A percentile compares a stretch with the other conserved stretches of the same genome.
phyloP scores from a whole-genome alignment of 1,140 invertebrate species.

The Aphaenogaster floridana region DNA sequence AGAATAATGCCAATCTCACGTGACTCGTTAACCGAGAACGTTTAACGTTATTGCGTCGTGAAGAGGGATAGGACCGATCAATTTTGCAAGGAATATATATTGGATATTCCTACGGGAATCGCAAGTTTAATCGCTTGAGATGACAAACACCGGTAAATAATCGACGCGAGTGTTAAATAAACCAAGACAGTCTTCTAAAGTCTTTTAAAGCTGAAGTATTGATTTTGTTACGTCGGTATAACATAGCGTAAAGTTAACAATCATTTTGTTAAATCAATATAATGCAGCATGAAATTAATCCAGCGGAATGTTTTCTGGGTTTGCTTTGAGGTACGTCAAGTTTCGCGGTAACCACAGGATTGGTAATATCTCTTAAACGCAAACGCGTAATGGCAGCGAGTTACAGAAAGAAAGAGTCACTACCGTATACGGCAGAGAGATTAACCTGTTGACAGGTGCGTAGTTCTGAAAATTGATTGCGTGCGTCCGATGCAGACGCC shows the following conservation, averaged over 20 bases:
- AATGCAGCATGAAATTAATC: not conserved
- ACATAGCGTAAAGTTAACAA: not conserved
- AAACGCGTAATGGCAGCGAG: not conserved
- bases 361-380: not conserved
- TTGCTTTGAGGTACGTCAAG: not conserved
- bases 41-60: constrained; percentile 58
- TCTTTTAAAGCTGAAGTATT: not conserved
- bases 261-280: not conserved
- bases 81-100: constrained; percentile 38
- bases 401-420: not conserved
- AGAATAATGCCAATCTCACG: constrained; percentile 56
- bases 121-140: constrained; percentile 24
- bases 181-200: not conserved
- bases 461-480: constrained; percentile 64
- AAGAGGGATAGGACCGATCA: constrained; percentile 31
- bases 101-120: not conserved
- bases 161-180: not conserved
- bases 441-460: constrained; percentile 67
- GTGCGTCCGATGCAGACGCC: constrained; percentile 54
- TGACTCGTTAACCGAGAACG: constrained; percentile 53
- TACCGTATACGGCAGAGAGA: constrained; percentile 1
- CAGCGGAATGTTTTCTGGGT: not conserved
- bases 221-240: not conserved
- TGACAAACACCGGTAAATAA: constrained; percentile 6
- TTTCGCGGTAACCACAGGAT: not conserved